A percentile compares a stretch with the other conserved stretches of the same genome.
phyloP scores from a whole-genome alignment of 2,888 invertebrate species.

The Drosophila picticornis region DNA sequence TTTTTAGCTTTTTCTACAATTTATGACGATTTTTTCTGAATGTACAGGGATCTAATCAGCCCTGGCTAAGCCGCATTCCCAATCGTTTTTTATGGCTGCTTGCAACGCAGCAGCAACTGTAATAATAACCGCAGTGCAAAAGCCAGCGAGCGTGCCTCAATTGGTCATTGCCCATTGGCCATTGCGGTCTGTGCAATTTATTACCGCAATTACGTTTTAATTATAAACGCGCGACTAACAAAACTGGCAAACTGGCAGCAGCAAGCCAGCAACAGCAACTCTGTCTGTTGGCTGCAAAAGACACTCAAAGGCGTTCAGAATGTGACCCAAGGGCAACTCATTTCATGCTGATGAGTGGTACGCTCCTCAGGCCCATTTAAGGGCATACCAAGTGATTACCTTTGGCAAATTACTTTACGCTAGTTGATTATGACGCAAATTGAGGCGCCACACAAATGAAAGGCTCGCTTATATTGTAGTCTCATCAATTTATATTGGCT shows the following conservation, averaged over 20 bases:
- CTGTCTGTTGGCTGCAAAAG: background rate
- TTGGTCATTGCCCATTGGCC: constrained; percentile 53
- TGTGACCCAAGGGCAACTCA: constrained; percentile 14
- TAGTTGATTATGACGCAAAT: constrained; percentile 3
- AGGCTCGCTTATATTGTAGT: background rate
- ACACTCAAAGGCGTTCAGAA: constrained; percentile 1
- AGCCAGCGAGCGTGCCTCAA: constrained; percentile 37
- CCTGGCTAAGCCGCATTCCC: constrained; percentile 16
- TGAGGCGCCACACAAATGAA: background rate
- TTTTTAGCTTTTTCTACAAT: background rate
- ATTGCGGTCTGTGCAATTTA: constrained; percentile 73
- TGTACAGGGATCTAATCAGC: constrained; percentile 12
- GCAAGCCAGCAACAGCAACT: constrained; percentile 25
- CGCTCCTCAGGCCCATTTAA: constrained; percentile 7
- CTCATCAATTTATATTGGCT: background rate
- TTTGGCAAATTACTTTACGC: constrained; percentile 5
- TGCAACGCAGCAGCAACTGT: constrained; percentile 57
- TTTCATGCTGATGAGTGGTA: constrained; percentile 18
- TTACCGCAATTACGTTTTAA: constrained; percentile 77
- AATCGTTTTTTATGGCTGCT: constrained; percentile 61
- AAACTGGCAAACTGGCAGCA: constrained; percentile 38
- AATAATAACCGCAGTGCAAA: constrained; percentile 58
- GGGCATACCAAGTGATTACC: constrained; percentile 11
- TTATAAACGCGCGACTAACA: constrained; percentile 73
- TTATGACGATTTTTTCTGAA: background rate